Percentiles rank a stretch among this genome's conserved stretches.
These are phyloP conservation scores for Liparis tanakae DNA, from an alignment of 2,797 vertebrate genomes.

Conservation along the genomic window DNA sequence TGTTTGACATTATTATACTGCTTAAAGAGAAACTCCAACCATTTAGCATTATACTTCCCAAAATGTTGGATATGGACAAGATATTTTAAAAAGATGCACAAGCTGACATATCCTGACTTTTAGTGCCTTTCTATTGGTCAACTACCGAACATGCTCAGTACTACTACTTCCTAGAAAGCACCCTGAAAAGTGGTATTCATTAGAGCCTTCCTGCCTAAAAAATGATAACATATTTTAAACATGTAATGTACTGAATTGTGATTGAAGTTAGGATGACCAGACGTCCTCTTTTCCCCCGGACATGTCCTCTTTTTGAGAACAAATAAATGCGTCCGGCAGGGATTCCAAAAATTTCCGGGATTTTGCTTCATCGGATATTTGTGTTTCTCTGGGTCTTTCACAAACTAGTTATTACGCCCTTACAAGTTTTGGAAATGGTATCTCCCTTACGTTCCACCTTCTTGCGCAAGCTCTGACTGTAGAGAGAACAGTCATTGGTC, in stretches of 20 bases:
- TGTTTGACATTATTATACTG: background rate
- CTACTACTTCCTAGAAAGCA: background rate
- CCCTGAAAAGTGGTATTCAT: background rate
- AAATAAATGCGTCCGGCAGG: too few species aligned
- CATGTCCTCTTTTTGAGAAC: too few species aligned
- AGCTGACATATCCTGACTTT: background rate
- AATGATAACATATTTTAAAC: background rate
- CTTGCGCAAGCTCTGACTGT: too few species aligned
- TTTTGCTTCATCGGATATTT: too few species aligned
- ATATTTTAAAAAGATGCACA: background rate
- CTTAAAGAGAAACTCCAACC: background rate
- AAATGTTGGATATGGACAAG: background rate
- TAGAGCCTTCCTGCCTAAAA: background rate
- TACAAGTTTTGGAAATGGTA: too few species aligned
- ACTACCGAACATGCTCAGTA: background rate
- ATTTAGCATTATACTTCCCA: background rate
- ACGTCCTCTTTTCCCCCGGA: too few species aligned
- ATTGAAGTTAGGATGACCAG: too few species aligned
- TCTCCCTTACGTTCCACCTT: too few species aligned
- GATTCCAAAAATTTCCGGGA: too few species aligned
- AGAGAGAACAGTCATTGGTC: too few species aligned
- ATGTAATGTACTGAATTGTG: background rate
- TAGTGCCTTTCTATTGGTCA: background rate
- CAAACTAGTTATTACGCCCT: too few species aligned
- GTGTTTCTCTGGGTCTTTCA: too few species aligned